Evolutionary conservation across 64 coral and sea anemone genomes (phyloP), one percentile per base, ranked within the genome.

Genomic region (Cladopsammia gracilis): DNA sequence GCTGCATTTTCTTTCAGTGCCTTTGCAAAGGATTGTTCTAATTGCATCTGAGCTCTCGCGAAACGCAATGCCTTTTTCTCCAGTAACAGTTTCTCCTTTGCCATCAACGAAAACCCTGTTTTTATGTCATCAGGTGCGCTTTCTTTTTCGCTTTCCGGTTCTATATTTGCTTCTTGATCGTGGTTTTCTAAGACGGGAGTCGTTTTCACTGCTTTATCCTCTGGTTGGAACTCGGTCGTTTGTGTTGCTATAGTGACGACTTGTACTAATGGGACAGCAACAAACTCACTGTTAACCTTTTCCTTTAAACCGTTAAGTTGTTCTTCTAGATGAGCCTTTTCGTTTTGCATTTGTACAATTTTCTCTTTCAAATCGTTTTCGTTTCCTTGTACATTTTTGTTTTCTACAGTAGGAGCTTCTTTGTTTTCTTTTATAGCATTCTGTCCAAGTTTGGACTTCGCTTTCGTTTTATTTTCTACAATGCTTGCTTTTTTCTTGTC

Each of bases 1-100:
- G 56, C 9, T 4, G 86, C 44, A 42, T 94, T 98, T 76, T 91
- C 76, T 34, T 49, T 20, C 16, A 87, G 57, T 51, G 75, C 92
- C 24, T 91, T 87, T 11, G 82, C 64, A 25, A 94, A 62, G 0
- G 96, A 70, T 25, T 91, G 61, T 57, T 98, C 82, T 8, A 98
- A 62, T 54, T 72, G 78, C 75, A 91, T 76, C 14, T 88, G 82
- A 3, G 88, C 67, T 76, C 80, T 91, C 10, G 86, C 88, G 71
- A 96, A 90, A 52, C 85, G 43, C 7, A 92, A 90, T 44, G 96
- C 94, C 72, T 94, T 91, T 11, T 25, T 91, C 57, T 98, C 96
- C 16, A 98, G 76, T 67, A 88, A 50, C 43, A 98, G 82, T 3
- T 79, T 91, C 78, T 98, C 96, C 62, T 94, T 91, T 53, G 91